phyloP scores from a whole-genome alignment of 2,113 vertebrate genomes.

The Otus sunia region DNA sequence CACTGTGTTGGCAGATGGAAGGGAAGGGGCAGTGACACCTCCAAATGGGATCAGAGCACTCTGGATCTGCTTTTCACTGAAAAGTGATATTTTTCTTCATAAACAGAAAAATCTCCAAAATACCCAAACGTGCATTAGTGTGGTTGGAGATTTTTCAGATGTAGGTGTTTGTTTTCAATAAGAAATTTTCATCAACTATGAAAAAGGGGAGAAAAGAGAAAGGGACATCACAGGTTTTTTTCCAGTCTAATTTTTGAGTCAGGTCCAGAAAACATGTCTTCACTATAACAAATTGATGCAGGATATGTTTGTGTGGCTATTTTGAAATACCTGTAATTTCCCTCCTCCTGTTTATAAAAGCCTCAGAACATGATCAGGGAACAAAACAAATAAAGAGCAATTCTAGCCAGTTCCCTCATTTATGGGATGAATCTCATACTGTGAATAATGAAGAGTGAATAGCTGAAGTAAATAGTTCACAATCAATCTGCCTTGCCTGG shows the following conservation, averaged over 20 bases:
- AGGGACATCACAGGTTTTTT: not conserved
- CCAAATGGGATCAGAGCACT: not conserved
- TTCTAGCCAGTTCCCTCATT: conserved; percentile 28
- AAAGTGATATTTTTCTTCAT: not conserved
- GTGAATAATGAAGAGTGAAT: conserved; percentile 57
- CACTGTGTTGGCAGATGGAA: not conserved
- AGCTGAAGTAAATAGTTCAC: conserved; percentile 36
- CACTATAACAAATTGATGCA: conserved; percentile 11
- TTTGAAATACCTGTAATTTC: conserved; percentile 46
- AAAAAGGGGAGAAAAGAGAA: not conserved
- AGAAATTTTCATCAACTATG: not conserved
- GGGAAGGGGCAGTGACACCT: not conserved
- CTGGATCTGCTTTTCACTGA: not conserved
- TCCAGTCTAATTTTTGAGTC: not conserved
- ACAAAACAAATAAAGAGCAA: conserved; percentile 49
- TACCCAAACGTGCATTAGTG: not conserved
- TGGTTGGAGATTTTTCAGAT: not conserved
- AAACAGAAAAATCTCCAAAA: not conserved
- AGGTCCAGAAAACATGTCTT: not conserved
- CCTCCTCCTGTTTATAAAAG: conserved; percentile 46
- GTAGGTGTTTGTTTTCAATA: not conserved
- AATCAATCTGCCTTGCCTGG: conserved; percentile 23
- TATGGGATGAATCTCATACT: conserved; percentile 39
- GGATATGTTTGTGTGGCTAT: conserved; percentile 21
- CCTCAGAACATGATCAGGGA: conserved; percentile 17